Base-by-base conservation (phyloP, 2,797 vertebrate genomes). In the Parambassis ranga region DNA sequence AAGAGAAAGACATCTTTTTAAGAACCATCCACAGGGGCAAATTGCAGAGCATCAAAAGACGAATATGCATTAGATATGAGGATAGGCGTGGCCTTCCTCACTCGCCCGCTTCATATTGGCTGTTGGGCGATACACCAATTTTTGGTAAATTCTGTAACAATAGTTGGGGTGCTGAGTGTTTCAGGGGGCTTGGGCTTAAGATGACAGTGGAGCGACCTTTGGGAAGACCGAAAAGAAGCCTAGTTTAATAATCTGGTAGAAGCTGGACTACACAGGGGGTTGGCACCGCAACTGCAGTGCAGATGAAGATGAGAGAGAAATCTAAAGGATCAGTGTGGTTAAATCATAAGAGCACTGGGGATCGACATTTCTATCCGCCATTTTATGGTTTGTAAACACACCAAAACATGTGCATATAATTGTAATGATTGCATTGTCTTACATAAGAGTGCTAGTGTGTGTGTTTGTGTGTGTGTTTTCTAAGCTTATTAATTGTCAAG, bases 21-120 rank as follows among this genome's bases (percentile, higher is more conserved):
- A 85, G 79, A 84, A 73, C 58, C 68, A 82, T 89, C 88, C 89
- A 87, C 76, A 65, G 70, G 87, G 88, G 83, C 83, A 81, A 84
- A 86, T 76, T 75, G 87, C 73, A 86, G 87, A 81, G 86, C 88
- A 90, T 92, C 90, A 91, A 91, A 92, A 89, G 89, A 87, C 70
- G 86, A 86, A 90, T 86, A 90, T 90, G 86, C 85, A 89, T 89
- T 79, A 90, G 75, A 91, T 79, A 86, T 87, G 78, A 73, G 59
- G 50, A 60, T 69, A 69, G 75, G 83, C 51, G 63, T 55, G 60
- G 76, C 74, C 39, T 79, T 66, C 71, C 47, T 28, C 39, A 56
- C 37, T 28, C 66, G 64, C 33, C 75, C 33, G 61, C 69, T 64
- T 48, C 71, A 79, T 44, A 70, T 74, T 63, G 55, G 76, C 73